phyloP scores from a whole-genome alignment of 2,797 vertebrate genomes.

The Heterohyrax brucei region DNA sequence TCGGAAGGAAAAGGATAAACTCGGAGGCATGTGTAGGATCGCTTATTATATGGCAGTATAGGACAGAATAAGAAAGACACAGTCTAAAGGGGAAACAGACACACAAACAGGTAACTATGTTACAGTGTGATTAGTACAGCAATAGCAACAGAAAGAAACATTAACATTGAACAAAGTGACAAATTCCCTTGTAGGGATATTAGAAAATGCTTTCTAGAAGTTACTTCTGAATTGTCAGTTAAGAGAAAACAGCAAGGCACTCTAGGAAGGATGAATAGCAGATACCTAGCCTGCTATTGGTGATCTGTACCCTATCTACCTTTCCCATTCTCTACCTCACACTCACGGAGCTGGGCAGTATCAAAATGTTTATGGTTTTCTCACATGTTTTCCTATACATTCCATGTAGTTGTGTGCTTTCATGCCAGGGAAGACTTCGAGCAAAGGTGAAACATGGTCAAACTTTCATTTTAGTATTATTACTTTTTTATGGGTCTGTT shows the following conservation, averaged over 20 bases:
- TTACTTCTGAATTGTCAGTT: background rate
- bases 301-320: background rate
- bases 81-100: background rate
- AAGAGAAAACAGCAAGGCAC: background rate
- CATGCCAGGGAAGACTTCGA: constrained; percentile 22
- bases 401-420: background rate
- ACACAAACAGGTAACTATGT: background rate
- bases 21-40: background rate
- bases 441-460: background rate
- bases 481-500: constrained; percentile 14
- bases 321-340: background rate
- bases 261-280: constrained; percentile 3
- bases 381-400: no score
- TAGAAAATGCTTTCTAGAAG: constrained; percentile 53
- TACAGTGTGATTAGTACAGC: background rate
- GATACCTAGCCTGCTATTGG: background rate
- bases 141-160: background rate
- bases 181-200: background rate
- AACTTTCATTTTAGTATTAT: constrained; percentile 41
- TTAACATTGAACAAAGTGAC: background rate
- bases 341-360: background rate
- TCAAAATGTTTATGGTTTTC: background rate
- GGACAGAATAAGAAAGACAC: background rate
- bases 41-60: background rate
- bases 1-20: background rate